Evolutionary conservation across 2,888 invertebrate species (phyloP), one percentile per base, ranked within the genome.

Genomic region (Amphipoea oculea): DNA sequence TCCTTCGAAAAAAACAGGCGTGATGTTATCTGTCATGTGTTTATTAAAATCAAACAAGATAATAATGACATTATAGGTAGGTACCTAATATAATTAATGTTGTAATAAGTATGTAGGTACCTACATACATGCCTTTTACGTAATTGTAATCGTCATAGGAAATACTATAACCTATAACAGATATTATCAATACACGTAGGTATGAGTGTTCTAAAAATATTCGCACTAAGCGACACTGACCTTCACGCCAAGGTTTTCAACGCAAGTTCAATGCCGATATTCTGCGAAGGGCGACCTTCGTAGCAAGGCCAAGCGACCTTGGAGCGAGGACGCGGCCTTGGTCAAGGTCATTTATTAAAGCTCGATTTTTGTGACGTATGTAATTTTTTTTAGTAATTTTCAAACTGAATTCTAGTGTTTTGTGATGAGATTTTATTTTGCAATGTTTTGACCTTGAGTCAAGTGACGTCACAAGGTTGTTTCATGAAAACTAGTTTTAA

Each of bases 291-390:
- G 87, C 85, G 82, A 88, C 92, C 92, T 92, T 90, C 89, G 89
- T 7, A 29, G 57, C 86, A 73, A 88, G 90, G 89, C 89, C 91
- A 88, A 78, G 77, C 72, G 84, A 84, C 94, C 94, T 94, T 90
- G 89, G 54, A 75, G 79, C 90, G 89, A 89, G 89, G 92, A 87
- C 90, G 72, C 17, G 76, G 71, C 89, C 89, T 89, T 86, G 66
- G 36, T 11, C 65, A 71, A 84, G 80, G 85, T 79, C 69, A 72
- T 66, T 69, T 14, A 23, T 17, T 12, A 62, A 29, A 79, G 12
- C 23, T 29, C 11, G 5, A 42, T 62, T 42, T 67, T 54, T 40
- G 12, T 14, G 7, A 29, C 1, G 2, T 20, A 12, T 3, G 0
- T 48, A 48, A 12, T 48, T 14, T 9, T 40, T 40, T n/a, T 0